Evolutionary conservation across 30 jellyfish, hydroid and myxozoan genomes (phyloP), one percentile per base, ranked within the genome.

Genomic region (Hydra vulgaris): DNA sequence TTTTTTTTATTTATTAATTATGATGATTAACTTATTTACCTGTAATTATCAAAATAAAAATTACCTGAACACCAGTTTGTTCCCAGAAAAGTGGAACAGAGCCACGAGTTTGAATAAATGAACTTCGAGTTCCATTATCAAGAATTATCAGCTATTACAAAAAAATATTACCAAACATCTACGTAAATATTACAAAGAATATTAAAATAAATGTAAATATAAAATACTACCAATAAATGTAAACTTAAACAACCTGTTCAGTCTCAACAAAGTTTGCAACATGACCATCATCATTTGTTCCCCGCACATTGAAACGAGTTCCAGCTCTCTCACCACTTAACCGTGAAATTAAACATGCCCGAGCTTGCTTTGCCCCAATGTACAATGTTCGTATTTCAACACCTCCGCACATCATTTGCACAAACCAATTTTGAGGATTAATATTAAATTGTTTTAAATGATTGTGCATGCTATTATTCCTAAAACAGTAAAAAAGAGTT

Each of bases 61-160:
- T 23, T 76, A 86, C 98, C 89, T 91, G 98, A 15, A 87, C 96
- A 18, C 96, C 96, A 19, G 99, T 93, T 70, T 94, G 99, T 83
- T 88, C 96, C 99, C 99, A 94, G 86, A 94, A 94, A 20, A 94
- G 85, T 15, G 99, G 99, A 0, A 94, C 99, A 20, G 99, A 94
- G 68, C 99, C 99, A 26, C 99, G 54, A 21, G 95, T 88, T 79
- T 94, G 99, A 54, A 88, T 74, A 55, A 87, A 94, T 3, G 97
- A 94, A 18, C 97, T 77, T 54, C 71, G 94, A 71, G 74, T 66
- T 0, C 72, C 74, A 55, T 85, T 90, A 54, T 85, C 86, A 15
- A 86, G 23, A 18, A 94, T 69, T 27, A 94, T 76, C 77, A 84
- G 26, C 97, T 87, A 77, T 26, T 82, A 87, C n/a, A 79, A n/a